These are phyloP conservation scores for Papilio polytes DNA, from an alignment of 1,140 invertebrate species.

Conservation along the genomic window DNA sequence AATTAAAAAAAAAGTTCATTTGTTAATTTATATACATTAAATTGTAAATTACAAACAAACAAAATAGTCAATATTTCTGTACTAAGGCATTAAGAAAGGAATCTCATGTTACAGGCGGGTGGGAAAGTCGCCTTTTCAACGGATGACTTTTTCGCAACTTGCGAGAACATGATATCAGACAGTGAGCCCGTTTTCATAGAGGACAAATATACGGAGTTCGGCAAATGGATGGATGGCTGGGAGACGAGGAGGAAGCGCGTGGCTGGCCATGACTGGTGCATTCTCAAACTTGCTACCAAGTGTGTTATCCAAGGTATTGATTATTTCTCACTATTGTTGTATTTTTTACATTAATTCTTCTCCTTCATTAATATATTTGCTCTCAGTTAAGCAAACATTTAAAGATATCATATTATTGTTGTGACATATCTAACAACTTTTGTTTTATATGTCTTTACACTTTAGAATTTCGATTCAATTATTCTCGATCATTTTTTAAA, in stretches of 20 bases:
- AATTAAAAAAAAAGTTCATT: too few relatives aligned
- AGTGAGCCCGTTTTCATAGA: constrained; percentile 84
- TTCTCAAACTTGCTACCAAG: constrained; percentile 85
- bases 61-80: too few relatives aligned
- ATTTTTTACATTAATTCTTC: neutral
- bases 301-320: constrained; percentile 84
- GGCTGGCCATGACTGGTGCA: constrained; percentile 87
- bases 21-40: constrained; percentile 10
- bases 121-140: constrained; percentile 86
- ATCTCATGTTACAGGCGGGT: constrained; percentile 78
- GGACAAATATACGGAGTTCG: constrained; percentile 86
- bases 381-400: too few relatives aligned
- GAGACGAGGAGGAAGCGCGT: constrained; percentile 87
- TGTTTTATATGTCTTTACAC: neutral
- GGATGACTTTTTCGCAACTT: constrained; percentile 88
- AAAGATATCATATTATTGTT: too few relatives aligned
- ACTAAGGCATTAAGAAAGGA: neutral
- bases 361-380: neutral
- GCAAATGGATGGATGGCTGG: constrained; percentile 91
- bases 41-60: neutral
- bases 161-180: constrained; percentile 86
- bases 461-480: neutral
- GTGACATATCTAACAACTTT: too few relatives aligned
- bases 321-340: too few relatives aligned
- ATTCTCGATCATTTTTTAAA: neutral